These are phyloP conservation scores for Lepidurus apus DNA, from an alignment of 1,140 invertebrate genomes.

Conservation along the genomic window DNA sequence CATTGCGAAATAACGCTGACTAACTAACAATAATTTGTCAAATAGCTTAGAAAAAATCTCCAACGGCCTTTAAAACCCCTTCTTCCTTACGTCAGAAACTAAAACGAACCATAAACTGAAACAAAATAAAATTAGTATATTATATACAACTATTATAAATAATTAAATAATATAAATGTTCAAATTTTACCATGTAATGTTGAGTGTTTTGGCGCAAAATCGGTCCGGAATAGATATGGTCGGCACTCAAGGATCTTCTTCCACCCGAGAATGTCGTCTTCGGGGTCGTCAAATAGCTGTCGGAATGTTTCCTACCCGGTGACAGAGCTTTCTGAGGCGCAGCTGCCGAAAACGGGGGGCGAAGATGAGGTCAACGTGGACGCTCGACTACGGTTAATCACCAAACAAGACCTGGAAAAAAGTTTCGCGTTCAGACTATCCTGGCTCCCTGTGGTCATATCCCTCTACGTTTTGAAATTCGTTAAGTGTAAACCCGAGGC, in stretches of 20 bases:
- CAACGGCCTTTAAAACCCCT: too few species aligned
- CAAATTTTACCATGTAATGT: not conserved
- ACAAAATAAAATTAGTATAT: too few species aligned
- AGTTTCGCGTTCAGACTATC: not conserved
- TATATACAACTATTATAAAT: too few species aligned
- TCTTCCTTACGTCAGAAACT: too few species aligned
- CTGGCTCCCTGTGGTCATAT: not conserved
- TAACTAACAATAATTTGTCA: too few species aligned
- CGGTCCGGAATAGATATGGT: not conserved
- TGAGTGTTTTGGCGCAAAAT: not conserved
- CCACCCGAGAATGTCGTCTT: not conserved
- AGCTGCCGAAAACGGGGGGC: not conserved
- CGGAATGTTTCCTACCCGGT: not conserved
- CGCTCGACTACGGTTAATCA: not conserved
- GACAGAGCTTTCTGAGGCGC: not conserved
- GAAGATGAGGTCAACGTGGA: not conserved
- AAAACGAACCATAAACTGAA: too few species aligned
- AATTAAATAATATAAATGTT: too few species aligned
- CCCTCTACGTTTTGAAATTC: not conserved
- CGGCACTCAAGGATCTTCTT: not conserved
- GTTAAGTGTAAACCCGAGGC: not conserved
- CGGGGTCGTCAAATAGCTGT: not conserved
- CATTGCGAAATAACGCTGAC: too few species aligned
- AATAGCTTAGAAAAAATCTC: too few species aligned
- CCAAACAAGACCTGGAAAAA: not conserved